Percentiles rank a stretch among this genome's conserved stretches.
Conservation (phyloP, 2,797 vertebrate species). For the Leptodactylus fallax region DNA sequence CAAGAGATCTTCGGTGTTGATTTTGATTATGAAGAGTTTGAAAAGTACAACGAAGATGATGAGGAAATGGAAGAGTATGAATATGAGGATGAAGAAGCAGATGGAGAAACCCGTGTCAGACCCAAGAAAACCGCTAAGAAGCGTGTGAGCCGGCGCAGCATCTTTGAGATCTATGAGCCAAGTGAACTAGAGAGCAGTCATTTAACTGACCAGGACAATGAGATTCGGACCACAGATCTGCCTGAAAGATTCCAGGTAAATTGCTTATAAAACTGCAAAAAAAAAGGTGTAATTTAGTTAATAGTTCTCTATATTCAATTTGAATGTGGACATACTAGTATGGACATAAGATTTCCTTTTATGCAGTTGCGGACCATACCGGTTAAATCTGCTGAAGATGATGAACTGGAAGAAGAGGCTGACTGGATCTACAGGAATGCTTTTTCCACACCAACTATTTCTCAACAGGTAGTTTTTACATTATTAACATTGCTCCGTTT, state of each 20-base stretch:
- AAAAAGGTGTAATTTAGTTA: background rate
- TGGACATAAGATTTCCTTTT: slow-evolving; percentile 1
- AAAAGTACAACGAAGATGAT: slow-evolving; percentile 90
- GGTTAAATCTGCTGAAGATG: slow-evolving; percentile 94
- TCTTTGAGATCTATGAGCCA: slow-evolving; percentile 98
- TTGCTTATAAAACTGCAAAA: background rate
- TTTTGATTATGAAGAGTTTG: slow-evolving; percentile 97
- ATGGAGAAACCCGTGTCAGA: slow-evolving; percentile 90
- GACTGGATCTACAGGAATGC: slow-evolving; percentile 99
- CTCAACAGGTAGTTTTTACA: slow-evolving; percentile 86
- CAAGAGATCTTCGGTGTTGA: slow-evolving; percentile 98
- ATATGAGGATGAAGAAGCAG: slow-evolving; percentile 92
- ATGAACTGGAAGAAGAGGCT: slow-evolving; percentile 96
- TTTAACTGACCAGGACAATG: slow-evolving; percentile 98
- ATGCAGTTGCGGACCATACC: slow-evolving; percentile 89
- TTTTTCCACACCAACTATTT: slow-evolving; percentile 96
- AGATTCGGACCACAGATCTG: slow-evolving; percentile 97
- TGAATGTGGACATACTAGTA: background rate
- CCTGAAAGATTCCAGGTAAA: slow-evolving; percentile 98
- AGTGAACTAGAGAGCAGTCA: slow-evolving; percentile 98
- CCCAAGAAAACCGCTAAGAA: slow-evolving; percentile 97
- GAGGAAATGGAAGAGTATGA: slow-evolving; percentile 90
- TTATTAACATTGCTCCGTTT: background rate
- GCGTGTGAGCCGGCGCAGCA: slow-evolving; percentile 92
- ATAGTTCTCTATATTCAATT: background rate